phyloP scores from a whole-genome alignment of 2,888 invertebrate genomes.

The Cinara cedri region DNA sequence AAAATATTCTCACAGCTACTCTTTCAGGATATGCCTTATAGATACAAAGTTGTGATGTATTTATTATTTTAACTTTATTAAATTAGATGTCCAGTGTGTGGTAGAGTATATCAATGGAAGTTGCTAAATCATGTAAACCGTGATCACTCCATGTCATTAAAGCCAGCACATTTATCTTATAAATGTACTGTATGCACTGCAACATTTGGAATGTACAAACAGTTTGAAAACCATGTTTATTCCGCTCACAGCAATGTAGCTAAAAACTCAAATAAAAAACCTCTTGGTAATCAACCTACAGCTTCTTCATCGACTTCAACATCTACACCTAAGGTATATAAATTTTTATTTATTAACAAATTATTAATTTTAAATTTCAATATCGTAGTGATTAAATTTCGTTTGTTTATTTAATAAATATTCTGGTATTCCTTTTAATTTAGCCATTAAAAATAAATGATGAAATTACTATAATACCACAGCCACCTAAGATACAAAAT shows the following conservation, averaged over 20 bases:
- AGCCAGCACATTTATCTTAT: conserved; percentile 91
- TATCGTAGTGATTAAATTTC: too few species aligned
- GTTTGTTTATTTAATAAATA: not conserved
- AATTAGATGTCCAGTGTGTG: conserved; percentile 86
- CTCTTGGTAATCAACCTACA: conserved; percentile 63
- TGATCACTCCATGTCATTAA: conserved; percentile 88
- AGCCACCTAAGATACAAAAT: conserved; percentile 65
- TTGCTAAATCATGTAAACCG: conserved; percentile 88
- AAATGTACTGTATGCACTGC: conserved; percentile 95
- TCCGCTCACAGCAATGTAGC: conserved; percentile 91
- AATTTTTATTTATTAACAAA: not conserved
- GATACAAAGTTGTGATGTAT: not conserved
- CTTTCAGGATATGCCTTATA: too few species aligned
- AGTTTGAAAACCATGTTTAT: conserved; percentile 92
- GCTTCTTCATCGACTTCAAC: conserved; percentile 63
- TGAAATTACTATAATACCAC: conserved; percentile 88
- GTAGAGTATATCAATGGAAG: conserved; percentile 94
- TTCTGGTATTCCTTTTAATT: conserved; percentile 16
- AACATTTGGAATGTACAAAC: conserved; percentile 93
- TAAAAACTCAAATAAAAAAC: conserved; percentile 78
- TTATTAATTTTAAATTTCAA: conserved; percentile 11
- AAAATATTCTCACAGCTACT: too few species aligned
- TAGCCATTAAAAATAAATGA: conserved; percentile 85
- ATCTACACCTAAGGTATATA: conserved; percentile 50
- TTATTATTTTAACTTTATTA: not conserved